Evolutionary conservation across 2,113 vertebrate species (phyloP).

Genomic region (Prunella fulvescens): DNA sequence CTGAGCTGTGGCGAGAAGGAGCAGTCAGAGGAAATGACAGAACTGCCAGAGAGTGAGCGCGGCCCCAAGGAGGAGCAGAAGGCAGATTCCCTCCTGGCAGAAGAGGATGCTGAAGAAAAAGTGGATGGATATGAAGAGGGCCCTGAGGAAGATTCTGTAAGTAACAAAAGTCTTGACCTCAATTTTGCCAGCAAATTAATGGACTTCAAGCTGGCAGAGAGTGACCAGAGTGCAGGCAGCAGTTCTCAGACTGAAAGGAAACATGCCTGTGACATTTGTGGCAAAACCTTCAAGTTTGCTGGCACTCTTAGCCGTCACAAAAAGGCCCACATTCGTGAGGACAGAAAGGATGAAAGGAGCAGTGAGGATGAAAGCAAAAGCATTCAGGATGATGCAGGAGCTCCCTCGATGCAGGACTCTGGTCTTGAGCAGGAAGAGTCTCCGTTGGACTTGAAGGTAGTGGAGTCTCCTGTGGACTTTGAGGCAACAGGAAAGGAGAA

Average conservation of each 20-base stretch:
- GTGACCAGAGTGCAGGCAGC: conserved; percentile 39
- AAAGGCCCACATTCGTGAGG: conserved; percentile 82
- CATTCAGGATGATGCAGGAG: conserved; percentile 24
- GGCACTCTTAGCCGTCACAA: conserved; percentile 90
- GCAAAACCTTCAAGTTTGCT: conserved; percentile 92
- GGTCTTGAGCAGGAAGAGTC: conserved; percentile 54
- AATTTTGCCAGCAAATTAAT: conserved; percentile 94
- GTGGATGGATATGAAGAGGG: conserved; percentile 52
- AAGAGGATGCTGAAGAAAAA: conserved; percentile 56
- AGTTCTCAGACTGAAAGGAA: conserved; percentile 77
- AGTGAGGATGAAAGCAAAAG: conserved; percentile 46
- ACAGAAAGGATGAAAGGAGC: conserved; percentile 59
- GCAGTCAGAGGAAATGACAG: conserved; percentile 32
- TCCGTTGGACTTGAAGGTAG: conserved; percentile 57
- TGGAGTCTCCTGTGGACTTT: conserved; percentile 51
- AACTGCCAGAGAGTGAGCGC: conserved; percentile 7
- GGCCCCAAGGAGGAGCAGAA: conserved; percentile 26
- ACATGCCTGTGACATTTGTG: conserved; percentile 83
- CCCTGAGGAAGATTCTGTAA: conserved; percentile 83
- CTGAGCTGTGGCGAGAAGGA: conserved; percentile 61
- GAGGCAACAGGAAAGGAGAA: conserved; percentile 64
- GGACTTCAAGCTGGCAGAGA: conserved; percentile 88
- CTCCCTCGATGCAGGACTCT: conserved; percentile 16
- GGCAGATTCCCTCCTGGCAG: not conserved
- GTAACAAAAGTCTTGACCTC: conserved; percentile 95